Conservation (phyloP, 2,113 vertebrate species). For the Climacteris rufus region DNA sequence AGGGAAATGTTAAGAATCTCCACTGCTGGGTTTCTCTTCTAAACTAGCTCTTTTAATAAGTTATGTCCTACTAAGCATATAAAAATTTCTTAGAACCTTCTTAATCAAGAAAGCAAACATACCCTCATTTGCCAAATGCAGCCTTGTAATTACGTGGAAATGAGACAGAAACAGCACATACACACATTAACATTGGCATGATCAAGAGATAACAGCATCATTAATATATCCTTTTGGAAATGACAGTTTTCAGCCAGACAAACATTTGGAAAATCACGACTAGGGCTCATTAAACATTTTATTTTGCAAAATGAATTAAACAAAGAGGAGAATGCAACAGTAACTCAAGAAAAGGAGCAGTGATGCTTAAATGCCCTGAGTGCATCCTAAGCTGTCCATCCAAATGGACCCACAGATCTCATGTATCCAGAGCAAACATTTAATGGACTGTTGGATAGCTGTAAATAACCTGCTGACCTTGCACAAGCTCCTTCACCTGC, state of each 20-base stretch:
- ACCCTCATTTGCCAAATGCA: slow-evolving; percentile 13
- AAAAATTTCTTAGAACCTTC: slow-evolving; percentile 14
- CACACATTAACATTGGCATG: not conserved
- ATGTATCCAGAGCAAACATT: not conserved
- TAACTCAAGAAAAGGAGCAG: not conserved
- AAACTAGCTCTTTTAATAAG: not conserved
- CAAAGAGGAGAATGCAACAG: not conserved
- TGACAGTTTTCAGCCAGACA: not conserved
- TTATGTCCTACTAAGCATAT: not conserved
- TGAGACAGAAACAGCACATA: not conserved
- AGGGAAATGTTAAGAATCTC: not conserved
- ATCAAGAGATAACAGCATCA: not conserved
- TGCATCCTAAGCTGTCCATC: not conserved
- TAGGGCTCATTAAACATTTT: not conserved
- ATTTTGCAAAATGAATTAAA: not conserved
- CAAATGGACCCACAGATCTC: not conserved
- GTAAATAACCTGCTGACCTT: not conserved
- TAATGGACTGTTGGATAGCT: not conserved
- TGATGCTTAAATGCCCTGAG: not conserved
- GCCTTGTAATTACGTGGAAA: slow-evolving; percentile 32
- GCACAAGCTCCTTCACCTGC: not conserved
- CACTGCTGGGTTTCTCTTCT: not conserved
- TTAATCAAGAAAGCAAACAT: slow-evolving; percentile 40
- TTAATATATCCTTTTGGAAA: slow-evolving; percentile 22
- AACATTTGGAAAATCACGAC: not conserved